Base-by-base conservation (phyloP, 2,888 invertebrate genomes). In the Nudaria mundana region DNA sequence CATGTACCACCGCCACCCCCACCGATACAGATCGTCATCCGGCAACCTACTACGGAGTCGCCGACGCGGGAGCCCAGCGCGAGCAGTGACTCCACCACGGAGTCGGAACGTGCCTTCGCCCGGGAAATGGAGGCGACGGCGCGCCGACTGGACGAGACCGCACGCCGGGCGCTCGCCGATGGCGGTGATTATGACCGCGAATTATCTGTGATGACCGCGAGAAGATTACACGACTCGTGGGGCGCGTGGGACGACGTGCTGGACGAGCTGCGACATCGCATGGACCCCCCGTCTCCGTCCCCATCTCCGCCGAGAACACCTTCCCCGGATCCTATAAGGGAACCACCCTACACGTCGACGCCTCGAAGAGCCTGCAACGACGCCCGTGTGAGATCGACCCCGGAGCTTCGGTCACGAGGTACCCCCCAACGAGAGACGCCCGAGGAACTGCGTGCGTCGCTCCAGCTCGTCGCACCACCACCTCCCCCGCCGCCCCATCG, bases 341-440 rank as follows among this genome's bases (percentile, higher is more conserved):
- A 89, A 44, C 88, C 91, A 18, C 79, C 79, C 30, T 90, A 90
- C 40, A 90, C 92, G 1, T 91, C 91, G 39, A 91, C 91, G 12
- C 92, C 92, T 33, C 84, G 91, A 8, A 89, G 92, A 2, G 68
- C 91, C 26, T 69, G 72, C 5, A 28, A 14, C 8, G 83, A 81
- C 56, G 86, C 81, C 10, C 71, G 85, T 14, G 87, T 87, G 10
- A 76, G 88, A 26, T 89, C 88, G 2, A 93, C 93, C 4, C 93
- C 93, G 0, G 93, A 93, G 68, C 70, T 94, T 29, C 65, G 89
- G 61, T 63, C 90, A 52, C 74, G 80, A 18, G 71, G 75, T 5
- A 82, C 90, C 5, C 78, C 78, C 50, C 86, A 62, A 24, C 82
- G 71, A 58, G 76, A 90, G 66, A 66, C 81, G 7, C 86, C 88